These are phyloP conservation scores for Cerastis leucographa DNA, from an alignment of 2,888 invertebrate genomes.

Conservation along the genomic window DNA sequence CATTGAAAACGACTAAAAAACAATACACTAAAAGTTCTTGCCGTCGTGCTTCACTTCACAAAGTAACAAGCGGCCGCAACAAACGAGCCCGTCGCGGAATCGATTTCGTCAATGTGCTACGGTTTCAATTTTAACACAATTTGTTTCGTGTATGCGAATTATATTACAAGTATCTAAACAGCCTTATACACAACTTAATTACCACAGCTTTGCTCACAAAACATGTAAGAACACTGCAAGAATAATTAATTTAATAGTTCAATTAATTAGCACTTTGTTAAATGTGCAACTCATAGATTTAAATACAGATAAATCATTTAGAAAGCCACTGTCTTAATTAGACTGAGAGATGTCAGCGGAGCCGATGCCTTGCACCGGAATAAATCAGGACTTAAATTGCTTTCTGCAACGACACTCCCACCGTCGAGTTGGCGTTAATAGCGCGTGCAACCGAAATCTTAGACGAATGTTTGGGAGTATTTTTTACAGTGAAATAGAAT, in stretches of 20 bases:
- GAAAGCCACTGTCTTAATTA: slow-evolving; percentile 86
- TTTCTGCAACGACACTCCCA: slow-evolving; percentile 89
- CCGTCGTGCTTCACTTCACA: slow-evolving; percentile 83
- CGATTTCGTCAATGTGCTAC: slow-evolving; percentile 67
- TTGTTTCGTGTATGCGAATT: slow-evolving; percentile 27
- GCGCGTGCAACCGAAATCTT: slow-evolving; percentile 89
- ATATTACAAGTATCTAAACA: neutral
- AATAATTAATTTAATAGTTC: slow-evolving; percentile 61
- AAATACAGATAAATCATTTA: slow-evolving; percentile 81
- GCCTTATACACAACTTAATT: neutral
- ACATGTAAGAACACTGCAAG: slow-evolving; percentile 7
- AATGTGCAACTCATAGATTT: slow-evolving; percentile 70
- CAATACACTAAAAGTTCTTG: slow-evolving; percentile 80
- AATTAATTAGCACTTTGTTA: slow-evolving; percentile 66
- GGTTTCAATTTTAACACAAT: slow-evolving; percentile 38
- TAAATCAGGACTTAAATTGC: slow-evolving; percentile 89
- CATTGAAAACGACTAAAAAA: slow-evolving; percentile 79
- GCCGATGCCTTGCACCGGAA: slow-evolving; percentile 80
- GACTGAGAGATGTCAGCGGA: slow-evolving; percentile 85
- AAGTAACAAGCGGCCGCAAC: slow-evolving; percentile 84
- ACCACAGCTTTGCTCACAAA: neutral
- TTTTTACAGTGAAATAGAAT: slow-evolving; percentile 85
- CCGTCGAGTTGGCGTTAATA: slow-evolving; percentile 88
- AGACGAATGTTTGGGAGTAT: slow-evolving; percentile 83
- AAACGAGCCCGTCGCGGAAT: slow-evolving; percentile 75